Conservation (phyloP, 1,140 invertebrate species). For the Drosophila nebulosa region DNA sequence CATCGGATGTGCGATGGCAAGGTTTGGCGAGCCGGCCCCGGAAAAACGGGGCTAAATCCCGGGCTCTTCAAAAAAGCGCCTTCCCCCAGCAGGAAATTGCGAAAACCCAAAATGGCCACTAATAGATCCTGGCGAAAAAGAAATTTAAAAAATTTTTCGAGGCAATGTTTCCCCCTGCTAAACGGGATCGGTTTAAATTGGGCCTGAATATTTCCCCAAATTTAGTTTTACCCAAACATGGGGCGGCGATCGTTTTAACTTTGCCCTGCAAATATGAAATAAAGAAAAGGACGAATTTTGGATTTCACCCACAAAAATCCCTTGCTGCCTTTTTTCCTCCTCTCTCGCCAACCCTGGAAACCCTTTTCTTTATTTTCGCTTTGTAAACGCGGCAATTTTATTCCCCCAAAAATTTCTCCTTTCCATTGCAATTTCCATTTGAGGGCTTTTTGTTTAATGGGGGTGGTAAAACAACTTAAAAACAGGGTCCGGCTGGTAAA, state of each 20-base stretch:
- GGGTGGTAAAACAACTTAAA: constrained; percentile 98
- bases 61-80: constrained; percentile 97
- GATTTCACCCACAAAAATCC: background rate
- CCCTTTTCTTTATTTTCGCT: constrained; percentile 94
- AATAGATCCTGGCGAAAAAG: constrained; percentile 98
- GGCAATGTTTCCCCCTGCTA: constrained; percentile 98
- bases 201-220: constrained; percentile 99
- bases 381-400: constrained; percentile 90
- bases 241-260: constrained; percentile 96
- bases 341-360: constrained; percentile 86
- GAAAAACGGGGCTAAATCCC: constrained; percentile 98
- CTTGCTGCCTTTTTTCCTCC: background rate
- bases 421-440: constrained; percentile 97
- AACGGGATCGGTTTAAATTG: constrained; percentile 99
- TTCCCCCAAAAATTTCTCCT: constrained; percentile 87
- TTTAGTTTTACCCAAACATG: constrained; percentile 99
- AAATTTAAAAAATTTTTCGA: constrained; percentile 95
- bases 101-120: constrained; percentile 98
- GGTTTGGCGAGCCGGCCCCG: constrained; percentile 92
- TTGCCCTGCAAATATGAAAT: constrained; percentile 84
- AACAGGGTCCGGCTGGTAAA: constrained; percentile 99
- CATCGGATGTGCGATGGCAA: constrained; percentile 93
- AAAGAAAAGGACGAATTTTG: background rate
- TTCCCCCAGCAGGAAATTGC: constrained; percentile 98
- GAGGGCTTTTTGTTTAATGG: constrained; percentile 97